Base-by-base conservation (phyloP, 2,888 invertebrate genomes). In the Amiota minor region DNA sequence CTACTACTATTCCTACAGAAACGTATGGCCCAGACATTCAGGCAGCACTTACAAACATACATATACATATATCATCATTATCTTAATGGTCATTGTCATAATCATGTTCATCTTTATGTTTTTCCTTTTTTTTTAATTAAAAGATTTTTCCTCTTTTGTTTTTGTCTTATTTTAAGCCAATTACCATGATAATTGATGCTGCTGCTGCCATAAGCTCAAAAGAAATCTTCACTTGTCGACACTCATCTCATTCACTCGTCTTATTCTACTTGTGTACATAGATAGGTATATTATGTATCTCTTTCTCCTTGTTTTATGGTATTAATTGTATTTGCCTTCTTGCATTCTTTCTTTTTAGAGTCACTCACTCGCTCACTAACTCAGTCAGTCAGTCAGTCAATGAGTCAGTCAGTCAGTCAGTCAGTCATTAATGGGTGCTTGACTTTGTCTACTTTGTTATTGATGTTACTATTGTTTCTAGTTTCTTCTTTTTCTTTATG, bases 401-500 rank as follows among this genome's bases (percentile, higher is more conserved):
- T n/a, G n/a, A n/a, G n/a, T 6, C 35, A 35, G 35, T 35, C 35
- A 35, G 23, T 23, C 23, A 23, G 1, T 23, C 23, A 23, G 23
- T 2, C 23, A n/a, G 9, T 35, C 49, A 65, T 83, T 83, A 83
- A 83, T 84, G 86, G 83, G 83, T 83, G 83, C 86, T 79, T 81
- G 78, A 77, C 80, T 75, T 76, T 79, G 73, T 83, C 35, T 35
- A 35, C 35, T 35, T 35, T 8, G 2, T 35, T 35, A 1, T 35
- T 6, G 35, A 35, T 35, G 35, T 35, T 35, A 8, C 35, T 35
- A 35, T 35, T 35, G 35, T 35, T 8, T 35, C 0, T 35, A 35
- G 2, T 3, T 23, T 3, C 2, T 35, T 35, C 35, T 35, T 35
- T 6, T 35, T 35, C 35, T 35, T 35, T 35, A 6, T 35, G 35